phyloP scores from a whole-genome alignment of 1,140 invertebrate species.

The Brachionus asplanchnoidis region DNA sequence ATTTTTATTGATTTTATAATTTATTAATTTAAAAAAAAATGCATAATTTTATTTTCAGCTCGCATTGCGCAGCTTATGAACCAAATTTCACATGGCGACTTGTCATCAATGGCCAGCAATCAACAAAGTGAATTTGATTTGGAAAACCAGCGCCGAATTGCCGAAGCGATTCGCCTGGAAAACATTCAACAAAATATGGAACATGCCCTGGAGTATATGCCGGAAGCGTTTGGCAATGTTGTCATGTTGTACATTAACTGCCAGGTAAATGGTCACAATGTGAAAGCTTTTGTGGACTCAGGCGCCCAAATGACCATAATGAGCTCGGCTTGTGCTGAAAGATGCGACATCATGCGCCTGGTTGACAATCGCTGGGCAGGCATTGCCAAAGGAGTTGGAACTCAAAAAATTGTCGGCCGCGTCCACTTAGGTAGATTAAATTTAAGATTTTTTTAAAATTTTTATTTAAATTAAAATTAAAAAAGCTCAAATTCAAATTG shows the following conservation, averaged over 20 bases:
- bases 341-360: conserved; percentile 89
- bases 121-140: not conserved
- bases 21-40: not conserved
- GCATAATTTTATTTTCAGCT: not conserved
- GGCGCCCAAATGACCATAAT: conserved; percentile 62
- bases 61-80: conserved; percentile 24
- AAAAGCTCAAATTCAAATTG: conserved; percentile 81
- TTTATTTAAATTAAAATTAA: not conserved
- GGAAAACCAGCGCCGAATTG: conserved; percentile 7
- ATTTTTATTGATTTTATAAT: conserved; percentile 3
- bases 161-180: conserved; percentile 57
- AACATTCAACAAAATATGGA: conserved; percentile 98
- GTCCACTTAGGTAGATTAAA: conserved; percentile 75
- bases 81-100: conserved; percentile 24
- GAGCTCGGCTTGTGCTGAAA: conserved; percentile 62
- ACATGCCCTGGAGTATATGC: conserved; percentile 93
- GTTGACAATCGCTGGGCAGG: conserved; percentile 90
- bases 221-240: conserved; percentile 93
- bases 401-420: conserved; percentile 87
- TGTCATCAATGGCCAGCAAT: not conserved
- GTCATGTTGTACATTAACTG: conserved; percentile 93
- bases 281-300: conserved; percentile 96
- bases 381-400: conserved; percentile 82
- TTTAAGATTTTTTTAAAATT: not conserved
- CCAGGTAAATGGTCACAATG: conserved; percentile 86